phyloP scores from a whole-genome alignment of 1,140 invertebrate genomes.

The Lepidotrigona ventralis region DNA sequence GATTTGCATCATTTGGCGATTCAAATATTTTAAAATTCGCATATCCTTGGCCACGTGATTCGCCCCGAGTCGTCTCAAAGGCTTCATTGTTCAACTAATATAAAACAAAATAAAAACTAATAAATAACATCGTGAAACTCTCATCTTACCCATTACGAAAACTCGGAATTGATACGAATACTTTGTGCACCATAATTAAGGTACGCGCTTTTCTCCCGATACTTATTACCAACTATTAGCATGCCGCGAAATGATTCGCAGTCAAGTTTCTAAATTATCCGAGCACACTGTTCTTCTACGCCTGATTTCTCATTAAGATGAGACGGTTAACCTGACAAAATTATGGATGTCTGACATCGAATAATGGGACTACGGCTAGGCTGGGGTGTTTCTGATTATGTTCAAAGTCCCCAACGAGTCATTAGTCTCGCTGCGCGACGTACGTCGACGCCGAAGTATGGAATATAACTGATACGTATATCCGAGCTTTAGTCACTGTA shows the following conservation, averaged over 20 bases:
- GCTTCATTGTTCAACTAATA: no score
- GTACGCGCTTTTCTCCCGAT: not conserved
- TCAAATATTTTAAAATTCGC: not conserved
- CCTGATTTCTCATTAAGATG: not conserved
- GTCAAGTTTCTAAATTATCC: not conserved
- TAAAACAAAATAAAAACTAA: no score
- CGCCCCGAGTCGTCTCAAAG: not conserved
- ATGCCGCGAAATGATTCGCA: not conserved
- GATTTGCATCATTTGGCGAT: not conserved
- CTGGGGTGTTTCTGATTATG: conserved; percentile 41
- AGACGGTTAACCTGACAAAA: conserved; percentile 53
- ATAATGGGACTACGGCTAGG: conserved; percentile 55
- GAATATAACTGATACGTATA: not conserved
- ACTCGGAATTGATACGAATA: not conserved
- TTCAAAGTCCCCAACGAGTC: conserved; percentile 52
- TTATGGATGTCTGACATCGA: conserved; percentile 57
- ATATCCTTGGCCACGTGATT: not conserved
- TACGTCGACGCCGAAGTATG: conserved; percentile 27
- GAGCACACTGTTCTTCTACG: not conserved
- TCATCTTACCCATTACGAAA: not conserved
- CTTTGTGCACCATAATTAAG: not conserved
- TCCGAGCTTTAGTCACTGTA: not conserved
- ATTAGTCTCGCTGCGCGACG: conserved; percentile 46
- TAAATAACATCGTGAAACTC: not conserved
- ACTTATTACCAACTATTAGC: not conserved